Base-by-base conservation (phyloP, 30 jellyfish, hydroid and myxozoan genomes). In the Catostylus mosaicus region DNA sequence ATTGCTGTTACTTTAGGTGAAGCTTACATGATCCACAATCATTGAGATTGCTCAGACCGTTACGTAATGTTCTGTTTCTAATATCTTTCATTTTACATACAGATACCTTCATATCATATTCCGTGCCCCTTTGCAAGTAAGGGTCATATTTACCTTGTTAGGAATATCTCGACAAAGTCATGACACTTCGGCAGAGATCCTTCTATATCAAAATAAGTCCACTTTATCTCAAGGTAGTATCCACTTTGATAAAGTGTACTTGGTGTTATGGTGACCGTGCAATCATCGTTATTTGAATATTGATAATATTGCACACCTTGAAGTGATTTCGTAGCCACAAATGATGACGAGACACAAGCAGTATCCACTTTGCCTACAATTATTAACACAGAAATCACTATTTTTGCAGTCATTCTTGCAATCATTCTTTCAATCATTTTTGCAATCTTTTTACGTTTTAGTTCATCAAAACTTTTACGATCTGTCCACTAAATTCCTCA, bases 71-170 rank as follows among this genome's bases (percentile, higher is more conserved):
- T n/a, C n/a, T n/a, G n/a, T n/a, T n/a, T n/a, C n/a, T n/a, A n/a
- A n/a, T n/a, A n/a, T n/a, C n/a, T n/a, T n/a, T n/a, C n/a, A n/a
- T n/a, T n/a, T n/a, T n/a, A n/a, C n/a, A n/a, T n/a, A n/a, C n/a
- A n/a, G n/a, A n/a, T n/a, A n/a, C n/a, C n/a, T n/a, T n/a, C n/a
- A n/a, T n/a, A n/a, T n/a, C n/a, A n/a, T n/a, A n/a, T n/a, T n/a
- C n/a, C n/a, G n/a, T n/a, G n/a, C n/a, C n/a, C n/a, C n/a, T n/a
- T n/a, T n/a, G n/a, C n/a, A n/a, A n/a, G n/a, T n/a, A n/a, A n/a
- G n/a, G n/a, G n/a, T n/a, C n/a, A n/a, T n/a, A 38, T 68, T n/a
- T 71, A 71, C 83, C 27, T 35, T 43, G 83, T 71, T 6, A 71
- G 46, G 68, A 12, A 71, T 1, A 71, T 68, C 43, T 71, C 68